Base-by-base conservation (phyloP, 2,113 vertebrate species). In the Riparia riparia region DNA sequence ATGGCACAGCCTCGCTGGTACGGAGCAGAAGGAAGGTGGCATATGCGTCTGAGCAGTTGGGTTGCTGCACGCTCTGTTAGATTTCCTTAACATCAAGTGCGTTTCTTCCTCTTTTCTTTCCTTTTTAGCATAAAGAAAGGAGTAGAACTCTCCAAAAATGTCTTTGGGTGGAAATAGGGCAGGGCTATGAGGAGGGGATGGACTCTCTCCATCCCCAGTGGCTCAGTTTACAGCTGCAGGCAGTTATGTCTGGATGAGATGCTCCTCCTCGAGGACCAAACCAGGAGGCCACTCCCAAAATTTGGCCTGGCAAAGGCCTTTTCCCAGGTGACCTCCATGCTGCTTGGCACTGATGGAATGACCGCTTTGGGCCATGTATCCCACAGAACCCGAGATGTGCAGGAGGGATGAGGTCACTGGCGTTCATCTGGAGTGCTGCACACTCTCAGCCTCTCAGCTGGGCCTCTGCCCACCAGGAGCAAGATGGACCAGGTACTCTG, bases 31-130 rank as follows among this genome's bases (percentile, higher is more conserved):
- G 95, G 91, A 72, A 94, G 81, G 91, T 14, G 4, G 84, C 87
- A 87, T 94, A 95, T 96, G 95, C 85, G 84, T 93, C 87, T 96
- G 81, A 93, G 93, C 89, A 91, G 91, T 96, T 93, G 89, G 94
- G 77, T 61, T 93, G 91, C 87, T 90, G 86, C 87, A 93, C 0
- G 16, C 94, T 92, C 68, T 93, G 89, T 84, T 94, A 96, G 81
- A 89, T 95, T 93, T 94, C 96, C 86, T 94, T 93, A 92, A 87
- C 69, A 61, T 87, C 80, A 91, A 82, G 25, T 57, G 57, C 0
- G 7, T 91, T 41, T 94, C 66, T 93, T 94, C 83, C 86, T 76
- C 65, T 92, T 95, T 81, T 64, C 56, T 82, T 89, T 78, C 84
- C 44, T 95, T 95, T 96, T 91, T 86, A 79, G 77, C 41, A 37